Conservation (phyloP, 2,797 vertebrate species). For the Coluber constrictor region DNA sequence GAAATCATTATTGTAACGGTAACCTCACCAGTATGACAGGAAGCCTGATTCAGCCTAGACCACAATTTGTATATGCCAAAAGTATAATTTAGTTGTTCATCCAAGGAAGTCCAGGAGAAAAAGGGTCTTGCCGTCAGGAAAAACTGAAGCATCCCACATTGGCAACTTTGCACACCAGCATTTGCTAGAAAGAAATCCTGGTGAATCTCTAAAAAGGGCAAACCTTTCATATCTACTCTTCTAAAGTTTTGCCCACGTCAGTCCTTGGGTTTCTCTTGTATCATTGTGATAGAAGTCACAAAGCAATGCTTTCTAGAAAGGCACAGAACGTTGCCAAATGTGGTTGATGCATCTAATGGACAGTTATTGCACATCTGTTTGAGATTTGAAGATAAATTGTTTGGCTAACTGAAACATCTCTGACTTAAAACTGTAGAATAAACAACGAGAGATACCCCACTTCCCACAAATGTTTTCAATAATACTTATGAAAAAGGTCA, state of each 20-base stretch:
- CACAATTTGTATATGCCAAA: neutral
- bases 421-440: neutral
- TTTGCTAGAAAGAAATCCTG: neutral
- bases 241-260: neutral
- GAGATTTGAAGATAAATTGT: neutral
- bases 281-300: neutral
- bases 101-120: neutral
- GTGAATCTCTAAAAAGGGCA: neutral
- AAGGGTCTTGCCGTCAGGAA: neutral
- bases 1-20: neutral
- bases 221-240: neutral
- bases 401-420: neutral
- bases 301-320: neutral
- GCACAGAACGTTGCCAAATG: no score
- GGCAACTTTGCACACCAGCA: neutral
- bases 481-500: neutral
- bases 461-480: neutral
- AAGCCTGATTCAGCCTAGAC: neutral
- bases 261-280: neutral
- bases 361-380: neutral
- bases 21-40: neutral
- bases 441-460: neutral
- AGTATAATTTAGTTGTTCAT: neutral
- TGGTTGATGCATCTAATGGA: neutral
- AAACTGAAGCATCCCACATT: neutral